These are phyloP conservation scores for Copidosoma floridanum DNA, from an alignment of 1,140 invertebrate species.

Conservation along the genomic window DNA sequence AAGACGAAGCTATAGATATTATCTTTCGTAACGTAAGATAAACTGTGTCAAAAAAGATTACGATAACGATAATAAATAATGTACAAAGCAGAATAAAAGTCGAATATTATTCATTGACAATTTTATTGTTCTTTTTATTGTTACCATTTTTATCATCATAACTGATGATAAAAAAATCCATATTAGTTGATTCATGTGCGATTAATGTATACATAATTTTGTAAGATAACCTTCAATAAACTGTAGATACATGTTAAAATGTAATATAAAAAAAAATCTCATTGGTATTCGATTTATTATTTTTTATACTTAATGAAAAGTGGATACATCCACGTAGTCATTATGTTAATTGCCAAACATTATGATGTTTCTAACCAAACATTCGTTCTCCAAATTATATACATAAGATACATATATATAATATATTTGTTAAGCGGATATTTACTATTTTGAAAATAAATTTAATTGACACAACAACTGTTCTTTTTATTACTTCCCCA, in stretches of 20 bases:
- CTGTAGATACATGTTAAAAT: slow-evolving; percentile 26
- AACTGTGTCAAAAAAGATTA: slow-evolving; percentile 57
- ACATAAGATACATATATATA: slow-evolving; percentile 26
- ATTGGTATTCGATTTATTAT: slow-evolving; percentile 13
- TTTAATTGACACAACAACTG: slow-evolving; percentile 15
- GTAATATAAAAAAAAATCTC: slow-evolving; percentile 22
- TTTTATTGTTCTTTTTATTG: too few species aligned
- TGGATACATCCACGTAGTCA: background rate
- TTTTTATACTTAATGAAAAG: slow-evolving; percentile 15
- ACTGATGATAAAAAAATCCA: slow-evolving; percentile 22
- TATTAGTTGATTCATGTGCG: slow-evolving; percentile 22
- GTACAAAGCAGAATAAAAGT: slow-evolving; percentile 48
- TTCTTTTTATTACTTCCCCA: slow-evolving; percentile 1
- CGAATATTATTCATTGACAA: slow-evolving; percentile 14
- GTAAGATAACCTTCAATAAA: slow-evolving; percentile 24
- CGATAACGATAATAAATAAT: slow-evolving; percentile 53
- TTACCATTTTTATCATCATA: too few species aligned
- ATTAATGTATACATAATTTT: slow-evolving; percentile 24
- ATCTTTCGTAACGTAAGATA: slow-evolving; percentile 57
- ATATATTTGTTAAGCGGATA: slow-evolving; percentile 30
- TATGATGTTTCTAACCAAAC: background rate
- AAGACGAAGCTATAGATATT: slow-evolving; percentile 48
- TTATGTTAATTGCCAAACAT: background rate
- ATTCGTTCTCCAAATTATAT: slow-evolving; percentile 16
- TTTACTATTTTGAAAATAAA: slow-evolving; percentile 31